Evolutionary conservation across 2,888 invertebrate species (phyloP).

Genomic region (Nomada ruficornis): DNA sequence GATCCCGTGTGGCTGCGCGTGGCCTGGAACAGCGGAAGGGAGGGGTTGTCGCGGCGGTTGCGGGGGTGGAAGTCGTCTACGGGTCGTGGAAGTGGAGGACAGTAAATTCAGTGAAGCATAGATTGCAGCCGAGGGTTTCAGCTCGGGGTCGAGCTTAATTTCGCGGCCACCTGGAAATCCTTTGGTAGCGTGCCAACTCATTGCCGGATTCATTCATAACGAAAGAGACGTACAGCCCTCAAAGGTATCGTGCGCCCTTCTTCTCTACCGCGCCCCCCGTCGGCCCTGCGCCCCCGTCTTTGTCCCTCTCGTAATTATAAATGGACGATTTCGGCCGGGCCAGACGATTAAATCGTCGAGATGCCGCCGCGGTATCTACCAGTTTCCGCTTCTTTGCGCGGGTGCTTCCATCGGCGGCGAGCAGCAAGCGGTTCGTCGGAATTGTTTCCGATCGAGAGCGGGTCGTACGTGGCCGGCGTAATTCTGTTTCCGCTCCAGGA

Average conservation of each 20-base stretch:
- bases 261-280: neutral
- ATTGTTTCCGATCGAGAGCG: neutral
- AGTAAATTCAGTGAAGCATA: constrained; percentile 73
- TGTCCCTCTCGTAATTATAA: constrained; percentile 49
- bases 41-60: constrained; percentile 55
- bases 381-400: neutral
- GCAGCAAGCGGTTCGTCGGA: neutral
- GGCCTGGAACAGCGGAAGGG: constrained; percentile 48
- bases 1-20: constrained; percentile 42
- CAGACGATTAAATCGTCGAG: constrained; percentile 18
- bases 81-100: constrained; percentile 59
- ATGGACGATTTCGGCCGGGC: constrained; percentile 43
- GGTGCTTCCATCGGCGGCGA: neutral
- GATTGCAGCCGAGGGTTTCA: constrained; percentile 67
- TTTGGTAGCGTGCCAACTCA: constrained; percentile 76
- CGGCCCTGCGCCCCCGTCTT: constrained; percentile 10
- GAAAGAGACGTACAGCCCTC: constrained; percentile 65
- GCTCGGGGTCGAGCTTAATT: constrained; percentile 75
- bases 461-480: neutral
- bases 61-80: constrained; percentile 51
- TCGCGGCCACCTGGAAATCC: constrained; percentile 74
- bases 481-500: neutral
- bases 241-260: constrained; percentile 54
- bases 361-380: neutral
- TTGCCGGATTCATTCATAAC: constrained; percentile 75